A percentile compares a stretch with the other conserved stretches of the same genome.
Evolutionary conservation across 2,888 invertebrate genomes (phyloP).

Genomic region (Athripsodes cinereus): DNA sequence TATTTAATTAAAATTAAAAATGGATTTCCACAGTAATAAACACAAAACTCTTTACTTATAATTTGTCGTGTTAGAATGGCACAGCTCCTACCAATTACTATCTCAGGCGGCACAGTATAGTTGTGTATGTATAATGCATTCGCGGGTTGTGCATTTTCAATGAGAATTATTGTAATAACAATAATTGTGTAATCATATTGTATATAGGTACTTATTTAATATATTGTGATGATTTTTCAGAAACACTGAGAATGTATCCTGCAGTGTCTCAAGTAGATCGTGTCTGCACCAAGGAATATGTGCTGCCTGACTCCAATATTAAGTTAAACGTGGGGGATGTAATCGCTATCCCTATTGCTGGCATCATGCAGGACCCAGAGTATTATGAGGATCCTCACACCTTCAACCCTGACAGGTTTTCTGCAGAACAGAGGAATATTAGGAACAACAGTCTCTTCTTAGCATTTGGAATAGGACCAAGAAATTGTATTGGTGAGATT

Average conservation of each 20-base stretch:
- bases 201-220: too few species aligned
- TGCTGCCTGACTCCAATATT: conserved; percentile 43
- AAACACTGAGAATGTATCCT: conserved; percentile 54
- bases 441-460: conserved; percentile 47
- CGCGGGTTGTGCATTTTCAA: too few species aligned
- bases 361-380: conserved; percentile 50
- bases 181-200: too few species aligned
- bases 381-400: conserved; percentile 50
- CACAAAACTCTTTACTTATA: too few species aligned
- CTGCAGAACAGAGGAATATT: conserved; percentile 46
- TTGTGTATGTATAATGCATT: too few species aligned
- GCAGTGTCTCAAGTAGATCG: conserved; percentile 50
- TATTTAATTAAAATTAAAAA: too few species aligned
- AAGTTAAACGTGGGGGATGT: conserved; percentile 43
- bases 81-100: too few species aligned
- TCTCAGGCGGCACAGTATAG: too few species aligned
- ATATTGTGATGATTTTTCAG: too few species aligned
- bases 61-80: too few species aligned
- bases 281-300: conserved; percentile 49
- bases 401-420: conserved; percentile 51
- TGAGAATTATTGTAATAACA: too few species aligned
- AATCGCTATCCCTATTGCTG: conserved; percentile 44
- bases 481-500: conserved; percentile 47
- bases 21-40: too few species aligned
- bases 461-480: conserved; percentile 50